Evolutionary conservation across 2,797 vertebrate genomes (phyloP), one percentile per base, ranked within the genome.

Genomic region (Chrysocyon brachyurus): DNA sequence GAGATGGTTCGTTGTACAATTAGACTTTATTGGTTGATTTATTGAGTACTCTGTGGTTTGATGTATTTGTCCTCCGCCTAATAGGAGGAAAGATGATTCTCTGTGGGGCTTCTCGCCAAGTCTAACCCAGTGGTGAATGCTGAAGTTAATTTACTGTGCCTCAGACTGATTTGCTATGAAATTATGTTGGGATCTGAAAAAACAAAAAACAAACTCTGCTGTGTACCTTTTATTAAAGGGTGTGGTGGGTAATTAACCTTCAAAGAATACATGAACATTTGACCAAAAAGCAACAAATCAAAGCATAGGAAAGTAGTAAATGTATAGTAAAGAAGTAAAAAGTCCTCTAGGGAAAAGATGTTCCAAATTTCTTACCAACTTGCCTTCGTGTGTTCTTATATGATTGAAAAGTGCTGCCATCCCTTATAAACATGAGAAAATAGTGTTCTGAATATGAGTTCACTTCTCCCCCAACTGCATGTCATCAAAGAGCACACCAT

Each of bases 1-100:
- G 94, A 91, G 85, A 92, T 91, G 78, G 52, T 73, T 96, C 40
- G 10, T 68, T 66, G 72, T 95, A 96, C 59, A 97, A 82, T 95
- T 92, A 94, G 81, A 31, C 87, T 94, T 97, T 97, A 96, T 91
- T 95, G 89, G 84, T 96, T 97, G 90, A 96, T 98, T 87, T 96
- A 91, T 97, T 96, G 96, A 97, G 57, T 87, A 75, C 64, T 94
- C 79, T 82, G 63, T 70, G 70, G 33, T 52, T 72, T 97, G 96
- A 97, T 84, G 14, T 91, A 92, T 97, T 95, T 95, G 54, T 85
- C 84, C 85, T 91, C 82, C 61, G 14, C 79, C 59, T 96, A 66
- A 86, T 56, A 94, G 84, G 54, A 73, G 4, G n/a, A 89, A 95
- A 36, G 52, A 57, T 56, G 86, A n/a, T 83, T 97, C 79, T 94